phyloP scores from a whole-genome alignment of 1,140 invertebrate genomes.

The Drosophila miranda region DNA sequence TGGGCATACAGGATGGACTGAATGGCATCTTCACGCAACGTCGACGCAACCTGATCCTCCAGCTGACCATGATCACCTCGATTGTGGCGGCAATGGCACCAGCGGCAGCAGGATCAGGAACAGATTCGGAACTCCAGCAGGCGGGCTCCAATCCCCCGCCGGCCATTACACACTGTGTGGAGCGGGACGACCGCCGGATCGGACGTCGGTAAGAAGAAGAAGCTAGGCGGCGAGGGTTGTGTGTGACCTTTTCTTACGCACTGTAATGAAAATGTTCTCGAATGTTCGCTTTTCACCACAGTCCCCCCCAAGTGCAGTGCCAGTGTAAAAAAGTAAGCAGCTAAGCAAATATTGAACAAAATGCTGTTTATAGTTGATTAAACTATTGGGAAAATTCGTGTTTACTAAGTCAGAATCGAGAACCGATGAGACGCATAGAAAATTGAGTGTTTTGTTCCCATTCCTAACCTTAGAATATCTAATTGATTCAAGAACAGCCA shows the following conservation, averaged over 20 bases:
- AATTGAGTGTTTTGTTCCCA: not conserved
- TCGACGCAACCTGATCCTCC: constrained; percentile 57
- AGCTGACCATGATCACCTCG: constrained; percentile 65
- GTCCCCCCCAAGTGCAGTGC: constrained; percentile 9
- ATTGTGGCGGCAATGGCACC: constrained; percentile 57
- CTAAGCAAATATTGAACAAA: constrained; percentile 22
- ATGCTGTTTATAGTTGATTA: constrained; percentile 15
- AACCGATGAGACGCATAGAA: not conserved
- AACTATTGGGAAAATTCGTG: constrained; percentile 11
- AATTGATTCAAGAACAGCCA: not conserved
- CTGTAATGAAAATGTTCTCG: constrained; percentile 44
- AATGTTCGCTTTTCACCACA: constrained; percentile 31
- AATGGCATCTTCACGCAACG: constrained; percentile 45
- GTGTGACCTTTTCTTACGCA: constrained; percentile 24
- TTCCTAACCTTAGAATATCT: not conserved
- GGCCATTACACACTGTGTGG: constrained; percentile 64
- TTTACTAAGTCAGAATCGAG: not conserved
- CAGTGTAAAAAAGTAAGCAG: constrained; percentile 19
- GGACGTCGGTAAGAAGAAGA: constrained; percentile 68
- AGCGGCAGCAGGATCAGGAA: constrained; percentile 9
- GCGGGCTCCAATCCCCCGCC: constrained; percentile 18
- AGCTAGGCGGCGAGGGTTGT: constrained; percentile 10
- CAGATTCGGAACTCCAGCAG: constrained; percentile 36
- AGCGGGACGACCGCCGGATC: constrained; percentile 65
- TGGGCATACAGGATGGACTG: constrained; percentile 73